Percentiles rank a stretch among this genome's conserved stretches.
These are phyloP conservation scores for Isichthys henryi DNA, from an alignment of 2,113 vertebrate species.

Conservation along the genomic window DNA sequence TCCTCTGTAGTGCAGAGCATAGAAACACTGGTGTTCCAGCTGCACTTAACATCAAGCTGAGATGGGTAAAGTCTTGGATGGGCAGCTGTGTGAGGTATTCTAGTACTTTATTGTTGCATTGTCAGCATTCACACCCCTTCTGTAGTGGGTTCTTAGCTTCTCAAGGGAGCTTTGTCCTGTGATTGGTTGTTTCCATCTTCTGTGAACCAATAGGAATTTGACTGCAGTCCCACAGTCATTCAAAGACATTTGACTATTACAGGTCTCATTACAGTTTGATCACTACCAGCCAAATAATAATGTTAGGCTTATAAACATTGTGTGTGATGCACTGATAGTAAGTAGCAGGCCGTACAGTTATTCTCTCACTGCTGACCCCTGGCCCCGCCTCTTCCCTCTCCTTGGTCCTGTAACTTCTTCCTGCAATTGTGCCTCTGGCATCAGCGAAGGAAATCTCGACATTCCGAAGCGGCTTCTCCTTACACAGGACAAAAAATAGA, in stretches of 20 bases:
- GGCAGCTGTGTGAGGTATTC: not conserved
- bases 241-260: not conserved
- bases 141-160: not conserved
- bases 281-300: not conserved
- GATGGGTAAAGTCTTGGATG: not conserved
- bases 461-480: not conserved
- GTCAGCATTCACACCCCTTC: not conserved
- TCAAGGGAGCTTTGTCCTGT: not conserved
- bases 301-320: not conserved
- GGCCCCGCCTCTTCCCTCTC: not conserved
- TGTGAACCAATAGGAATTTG: not conserved
- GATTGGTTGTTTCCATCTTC: not conserved
- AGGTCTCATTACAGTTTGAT: not conserved
- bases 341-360: not conserved
- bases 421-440: constrained; percentile 5
- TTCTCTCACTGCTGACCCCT: not conserved
- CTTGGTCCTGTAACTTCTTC: not conserved
- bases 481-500: not conserved
- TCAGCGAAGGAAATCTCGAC: not conserved
- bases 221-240: not conserved
- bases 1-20: not conserved
- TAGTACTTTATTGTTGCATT: not conserved
- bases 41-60: not conserved
- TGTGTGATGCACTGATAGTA: not conserved
- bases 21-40: not conserved